Percentiles rank a stretch among this genome's conserved stretches.
phyloP scores from a whole-genome alignment of 2,888 invertebrate species.

The Drosophila histrio region DNA sequence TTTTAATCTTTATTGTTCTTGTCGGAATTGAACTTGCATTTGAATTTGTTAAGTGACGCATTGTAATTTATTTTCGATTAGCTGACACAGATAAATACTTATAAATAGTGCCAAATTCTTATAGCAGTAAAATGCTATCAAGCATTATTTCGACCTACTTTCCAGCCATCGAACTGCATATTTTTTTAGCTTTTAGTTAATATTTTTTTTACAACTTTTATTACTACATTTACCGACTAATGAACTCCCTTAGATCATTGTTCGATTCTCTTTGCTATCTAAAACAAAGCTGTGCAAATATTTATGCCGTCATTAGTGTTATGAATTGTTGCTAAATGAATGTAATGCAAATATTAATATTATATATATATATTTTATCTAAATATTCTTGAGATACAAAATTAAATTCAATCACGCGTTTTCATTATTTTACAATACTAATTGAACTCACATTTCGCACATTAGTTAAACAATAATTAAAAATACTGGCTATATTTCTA shows the following conservation, averaged over 20 bases:
- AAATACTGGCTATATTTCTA: slow-evolving; percentile 11
- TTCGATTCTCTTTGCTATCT: not conserved
- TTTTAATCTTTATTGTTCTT: slow-evolving; percentile 61
- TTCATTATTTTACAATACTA: slow-evolving; percentile 37
- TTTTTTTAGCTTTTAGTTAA: not conserved
- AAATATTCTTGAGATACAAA: not conserved
- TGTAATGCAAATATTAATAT: slow-evolving; percentile 3
- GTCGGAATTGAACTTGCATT: slow-evolving; percentile 28
- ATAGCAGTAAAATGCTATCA: not conserved
- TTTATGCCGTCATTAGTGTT: slow-evolving; percentile 1
- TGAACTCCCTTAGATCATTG: not conserved
- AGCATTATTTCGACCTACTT: slow-evolving; percentile 7
- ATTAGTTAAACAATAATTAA: slow-evolving; percentile 24
- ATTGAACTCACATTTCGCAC: slow-evolving; percentile 32
- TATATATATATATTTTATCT: not conserved
- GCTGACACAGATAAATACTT: slow-evolving; percentile 35
- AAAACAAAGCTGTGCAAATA: slow-evolving; percentile 8
- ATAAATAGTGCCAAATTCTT: slow-evolving; percentile 11
- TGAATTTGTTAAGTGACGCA: slow-evolving; percentile 22
- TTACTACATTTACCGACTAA: not conserved
- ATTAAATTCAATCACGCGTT: slow-evolving; percentile 1
- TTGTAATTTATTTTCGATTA: slow-evolving; percentile 38
- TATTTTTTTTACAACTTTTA: not conserved
- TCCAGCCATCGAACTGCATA: not conserved
- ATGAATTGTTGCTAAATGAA: not conserved